Evolutionary conservation across 2,888 invertebrate genomes (phyloP).

Genomic region (Netelia melanura): DNA sequence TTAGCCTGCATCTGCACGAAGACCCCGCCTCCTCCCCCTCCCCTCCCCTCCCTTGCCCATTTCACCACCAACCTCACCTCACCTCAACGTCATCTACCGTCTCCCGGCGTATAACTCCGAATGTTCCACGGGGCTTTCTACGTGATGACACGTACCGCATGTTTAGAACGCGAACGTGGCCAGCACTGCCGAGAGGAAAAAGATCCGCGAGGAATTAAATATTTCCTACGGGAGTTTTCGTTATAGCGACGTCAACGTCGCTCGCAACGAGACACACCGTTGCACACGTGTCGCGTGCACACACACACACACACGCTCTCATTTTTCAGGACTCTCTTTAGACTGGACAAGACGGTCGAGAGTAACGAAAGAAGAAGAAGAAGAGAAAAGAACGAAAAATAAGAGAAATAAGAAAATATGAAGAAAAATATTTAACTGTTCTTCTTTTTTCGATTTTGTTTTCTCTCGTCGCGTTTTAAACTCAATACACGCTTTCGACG

Average conservation of each 20-base stretch:
- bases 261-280: too few relatives aligned
- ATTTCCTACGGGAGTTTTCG: constrained; percentile 63
- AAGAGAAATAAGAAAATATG: too few relatives aligned
- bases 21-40: too few relatives aligned
- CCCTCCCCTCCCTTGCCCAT: too few relatives aligned
- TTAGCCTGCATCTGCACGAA: constrained; percentile 59
- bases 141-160: constrained; percentile 76
- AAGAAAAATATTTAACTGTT: too few relatives aligned
- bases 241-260: constrained; percentile 35
- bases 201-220: constrained; percentile 70
- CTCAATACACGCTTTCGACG: too few relatives aligned
- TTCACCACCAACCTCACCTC: too few relatives aligned
- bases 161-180: constrained; percentile 76
- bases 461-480: too few relatives aligned
- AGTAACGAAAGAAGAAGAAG: too few relatives aligned
- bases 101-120: constrained; percentile 66
- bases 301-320: constrained; percentile 9
- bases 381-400: too few relatives aligned
- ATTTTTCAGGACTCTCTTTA: constrained; percentile 44
- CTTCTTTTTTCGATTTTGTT: too few relatives aligned
- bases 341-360: too few relatives aligned
- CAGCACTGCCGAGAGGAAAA: constrained; percentile 71
- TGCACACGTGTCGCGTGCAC: background rate
- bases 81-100: background rate
- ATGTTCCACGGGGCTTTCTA: constrained; percentile 64